phyloP scores from a whole-genome alignment of 2,888 invertebrate species.

The Hylaea fasciaria region DNA sequence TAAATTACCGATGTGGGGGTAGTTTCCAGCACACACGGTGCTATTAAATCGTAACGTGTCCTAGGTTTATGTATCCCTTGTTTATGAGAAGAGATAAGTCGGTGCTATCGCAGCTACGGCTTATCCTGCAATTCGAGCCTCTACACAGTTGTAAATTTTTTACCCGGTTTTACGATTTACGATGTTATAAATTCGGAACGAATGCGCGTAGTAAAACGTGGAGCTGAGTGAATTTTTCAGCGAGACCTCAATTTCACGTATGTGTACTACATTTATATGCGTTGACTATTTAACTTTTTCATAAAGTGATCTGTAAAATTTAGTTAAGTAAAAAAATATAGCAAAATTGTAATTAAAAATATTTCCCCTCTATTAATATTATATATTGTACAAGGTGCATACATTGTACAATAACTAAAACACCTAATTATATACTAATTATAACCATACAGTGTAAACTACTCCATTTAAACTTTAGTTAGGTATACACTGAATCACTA shows the following conservation, averaged over 20 bases:
- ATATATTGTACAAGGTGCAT: too few relatives aligned
- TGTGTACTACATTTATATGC: slow-evolving; percentile 34
- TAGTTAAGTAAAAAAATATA: too few relatives aligned
- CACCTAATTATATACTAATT: too few relatives aligned
- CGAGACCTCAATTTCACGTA: slow-evolving; percentile 56
- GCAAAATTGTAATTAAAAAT: too few relatives aligned
- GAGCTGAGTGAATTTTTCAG: slow-evolving; percentile 75
- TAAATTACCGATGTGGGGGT: slow-evolving; percentile 30
- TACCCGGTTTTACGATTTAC: slow-evolving; percentile 73
- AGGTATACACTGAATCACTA: too few relatives aligned
- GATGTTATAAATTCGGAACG: slow-evolving; percentile 76
- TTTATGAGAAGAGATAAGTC: slow-evolving; percentile 61
- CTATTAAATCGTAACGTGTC: slow-evolving; percentile 27
- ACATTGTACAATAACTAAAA: too few relatives aligned
- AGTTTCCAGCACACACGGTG: slow-evolving; percentile 18
- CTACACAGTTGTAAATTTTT: slow-evolving; percentile 72
- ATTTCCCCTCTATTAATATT: too few relatives aligned
- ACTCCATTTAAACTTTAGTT: too few relatives aligned
- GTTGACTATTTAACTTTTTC: slow-evolving; percentile 18
- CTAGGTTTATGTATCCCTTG: slow-evolving; percentile 39
- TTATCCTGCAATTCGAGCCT: slow-evolving; percentile 66
- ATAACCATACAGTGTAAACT: too few relatives aligned
- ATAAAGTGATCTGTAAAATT: slow-evolving; percentile 15
- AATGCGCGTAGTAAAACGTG: slow-evolving; percentile 72
- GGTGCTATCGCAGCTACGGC: slow-evolving; percentile 57